These are phyloP conservation scores for Lynx canadensis DNA, from an alignment of 2,113 vertebrate genomes.

Conservation along the genomic window DNA sequence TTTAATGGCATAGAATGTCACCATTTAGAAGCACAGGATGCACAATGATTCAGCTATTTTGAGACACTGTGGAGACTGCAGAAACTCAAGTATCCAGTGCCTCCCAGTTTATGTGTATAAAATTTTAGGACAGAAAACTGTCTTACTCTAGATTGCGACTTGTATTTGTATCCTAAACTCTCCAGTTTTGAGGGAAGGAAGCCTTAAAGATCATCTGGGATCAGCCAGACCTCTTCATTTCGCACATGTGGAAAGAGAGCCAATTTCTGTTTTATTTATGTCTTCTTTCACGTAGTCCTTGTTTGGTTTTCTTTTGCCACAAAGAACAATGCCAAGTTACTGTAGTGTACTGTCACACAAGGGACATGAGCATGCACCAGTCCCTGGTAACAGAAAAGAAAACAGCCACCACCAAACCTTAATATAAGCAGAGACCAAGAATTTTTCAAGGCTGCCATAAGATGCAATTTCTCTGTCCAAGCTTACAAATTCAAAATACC, in stretches of 20 bases:
- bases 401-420: not conserved
- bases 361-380: not conserved
- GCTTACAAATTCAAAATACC: constrained; percentile 20
- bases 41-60: constrained; percentile 69
- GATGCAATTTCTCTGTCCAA: not conserved
- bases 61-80: constrained; percentile 4
- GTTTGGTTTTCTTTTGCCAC: not conserved
- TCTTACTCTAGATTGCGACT: not conserved
- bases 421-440: not conserved
- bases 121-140: constrained; percentile 52
- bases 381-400: not conserved
- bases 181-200: not conserved
- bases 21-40: constrained; percentile 28
- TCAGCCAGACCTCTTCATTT: not conserved
- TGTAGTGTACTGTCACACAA: not conserved
- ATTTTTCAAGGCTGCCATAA: not conserved
- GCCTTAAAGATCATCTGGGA: not conserved
- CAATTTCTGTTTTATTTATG: constrained; percentile 8
- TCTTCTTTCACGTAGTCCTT: not conserved
- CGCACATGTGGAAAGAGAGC: constrained; percentile 10
- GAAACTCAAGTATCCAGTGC: constrained; percentile 60
- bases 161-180: not conserved
- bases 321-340: not conserved
- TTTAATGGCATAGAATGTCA: constrained; percentile 44
- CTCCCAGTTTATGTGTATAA: not conserved